Base-by-base conservation (phyloP, 2,797 vertebrate genomes). In the Philypnodon macrostomus region DNA sequence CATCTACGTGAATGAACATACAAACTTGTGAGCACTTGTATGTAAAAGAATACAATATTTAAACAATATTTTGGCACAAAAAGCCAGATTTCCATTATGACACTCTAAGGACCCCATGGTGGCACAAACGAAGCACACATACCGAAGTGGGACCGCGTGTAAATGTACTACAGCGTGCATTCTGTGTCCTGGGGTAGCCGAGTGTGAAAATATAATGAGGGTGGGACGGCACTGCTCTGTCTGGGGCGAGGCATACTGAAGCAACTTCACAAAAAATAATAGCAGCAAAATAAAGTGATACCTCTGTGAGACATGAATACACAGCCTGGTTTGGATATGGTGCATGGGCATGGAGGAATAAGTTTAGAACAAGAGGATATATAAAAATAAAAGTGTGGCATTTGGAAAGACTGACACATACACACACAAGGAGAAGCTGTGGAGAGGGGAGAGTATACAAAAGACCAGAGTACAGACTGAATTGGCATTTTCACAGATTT, bases 151-250 rank as follows among this genome's bases (percentile, higher is more conserved):
- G 47, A 59, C 50, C 49, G 69, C 16, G 52, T 8, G 4, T 24
- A 51, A 31, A 47, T 41, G 47, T 47, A 48, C 32, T 26, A 33
- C 34, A 55, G 56, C 26, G 10, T 53, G 48, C 31, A 35, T 42
- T 60, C 39, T 56, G 55, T 74, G 54, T 81, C 68, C 58, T 63
- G 48, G 51, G 51, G 77, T 70, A 81, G 77, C 33, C 2, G 65
- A 84, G 84, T 87, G 85, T 87, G 85, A 87, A 87, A 87, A 88
- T 87, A 87, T 88, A 88, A 88, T 87, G 84, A 87, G 76, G 63
- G 77, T 83, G 77, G 78, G 85, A 87, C 73, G 47, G 64, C 47
- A 37, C 60, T 36, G 62, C 53, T 40, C 70, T 75, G 84, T 83
- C 79, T 85, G 73, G 79, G 77, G 67, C 72, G 59, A 79, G 63